A percentile compares a stretch with the other conserved stretches of the same genome.
phyloP scores from a whole-genome alignment of 2,888 invertebrate species.

The Steromphala cineraria region DNA sequence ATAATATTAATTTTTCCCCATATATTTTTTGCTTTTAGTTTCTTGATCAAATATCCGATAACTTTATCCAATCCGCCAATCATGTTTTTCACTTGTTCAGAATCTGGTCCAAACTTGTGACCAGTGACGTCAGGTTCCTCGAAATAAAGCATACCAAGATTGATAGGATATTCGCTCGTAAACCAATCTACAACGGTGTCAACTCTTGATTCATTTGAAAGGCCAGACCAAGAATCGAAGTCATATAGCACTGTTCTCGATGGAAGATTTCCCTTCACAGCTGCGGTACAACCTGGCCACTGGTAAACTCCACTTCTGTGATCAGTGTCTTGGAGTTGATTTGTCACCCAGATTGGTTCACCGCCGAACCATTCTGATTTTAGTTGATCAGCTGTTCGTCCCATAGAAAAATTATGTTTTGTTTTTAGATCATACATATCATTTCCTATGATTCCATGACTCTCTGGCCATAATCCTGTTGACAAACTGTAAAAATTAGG shows the following conservation, averaged over 20 bases:
- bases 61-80: slow-evolving; percentile 76
- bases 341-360: slow-evolving; percentile 74
- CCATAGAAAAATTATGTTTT: slow-evolving; percentile 52
- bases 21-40: slow-evolving; percentile 78
- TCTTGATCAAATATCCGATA: slow-evolving; percentile 77
- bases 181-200: slow-evolving; percentile 70
- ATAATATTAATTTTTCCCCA: slow-evolving; percentile 80
- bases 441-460: slow-evolving; percentile 83
- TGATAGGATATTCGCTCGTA: slow-evolving; percentile 79
- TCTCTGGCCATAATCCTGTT: slow-evolving; percentile 80
- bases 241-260: slow-evolving; percentile 45
- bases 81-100: slow-evolving; percentile 75
- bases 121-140: slow-evolving; percentile 83
- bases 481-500: slow-evolving; percentile 85
- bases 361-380: slow-evolving; percentile 76
- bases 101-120: slow-evolving; percentile 79
- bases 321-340: slow-evolving; percentile 78
- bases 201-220: slow-evolving; percentile 61
- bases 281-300: slow-evolving; percentile 82
- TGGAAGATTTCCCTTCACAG: slow-evolving; percentile 60
- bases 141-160: slow-evolving; percentile 83
- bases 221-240: slow-evolving; percentile 27
- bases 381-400: slow-evolving; percentile 64
- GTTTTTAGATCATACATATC: slow-evolving; percentile 78
- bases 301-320: slow-evolving; percentile 82